Evolutionary conservation across 2,797 vertebrate genomes (phyloP).

Genomic region (Loriculus beryllinus): DNA sequence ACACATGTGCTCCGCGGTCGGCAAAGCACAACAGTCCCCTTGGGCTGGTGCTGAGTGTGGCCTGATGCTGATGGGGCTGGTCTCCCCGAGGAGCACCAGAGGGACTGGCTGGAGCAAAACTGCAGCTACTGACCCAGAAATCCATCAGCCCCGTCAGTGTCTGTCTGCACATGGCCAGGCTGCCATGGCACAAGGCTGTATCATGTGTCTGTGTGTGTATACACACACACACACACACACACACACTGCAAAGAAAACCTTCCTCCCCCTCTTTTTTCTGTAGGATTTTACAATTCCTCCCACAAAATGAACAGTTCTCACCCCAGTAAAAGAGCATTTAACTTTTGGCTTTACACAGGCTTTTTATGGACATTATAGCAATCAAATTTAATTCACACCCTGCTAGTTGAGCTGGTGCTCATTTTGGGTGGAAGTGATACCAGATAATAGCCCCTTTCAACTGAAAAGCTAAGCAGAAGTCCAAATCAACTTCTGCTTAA

Average conservation of each 20-base stretch:
- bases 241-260: not conserved
- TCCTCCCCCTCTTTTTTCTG: no score
- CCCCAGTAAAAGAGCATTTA: not conserved
- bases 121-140: not conserved
- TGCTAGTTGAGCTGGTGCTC: constrained; percentile 21
- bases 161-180: not conserved
- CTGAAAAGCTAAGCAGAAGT: not conserved
- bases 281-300: not conserved
- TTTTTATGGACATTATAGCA: not conserved
- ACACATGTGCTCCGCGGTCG: fast-evolving
- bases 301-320: not conserved
- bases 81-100: not conserved
- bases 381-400: constrained; percentile 49
- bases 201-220: not conserved
- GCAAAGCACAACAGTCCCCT: fast-evolving
- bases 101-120: not conserved
- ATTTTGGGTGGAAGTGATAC: not conserved
- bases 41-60: not conserved
- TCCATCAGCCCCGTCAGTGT: fast-evolving
- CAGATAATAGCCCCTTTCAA: not conserved
- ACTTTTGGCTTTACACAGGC: not conserved
- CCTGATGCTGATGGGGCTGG: not conserved
- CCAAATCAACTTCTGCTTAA: constrained; percentile 9
- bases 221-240: no score
- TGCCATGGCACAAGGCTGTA: fast-evolving